Base-by-base conservation (phyloP, 2,888 invertebrate species). In the Exephanes ischioxanthus region DNA sequence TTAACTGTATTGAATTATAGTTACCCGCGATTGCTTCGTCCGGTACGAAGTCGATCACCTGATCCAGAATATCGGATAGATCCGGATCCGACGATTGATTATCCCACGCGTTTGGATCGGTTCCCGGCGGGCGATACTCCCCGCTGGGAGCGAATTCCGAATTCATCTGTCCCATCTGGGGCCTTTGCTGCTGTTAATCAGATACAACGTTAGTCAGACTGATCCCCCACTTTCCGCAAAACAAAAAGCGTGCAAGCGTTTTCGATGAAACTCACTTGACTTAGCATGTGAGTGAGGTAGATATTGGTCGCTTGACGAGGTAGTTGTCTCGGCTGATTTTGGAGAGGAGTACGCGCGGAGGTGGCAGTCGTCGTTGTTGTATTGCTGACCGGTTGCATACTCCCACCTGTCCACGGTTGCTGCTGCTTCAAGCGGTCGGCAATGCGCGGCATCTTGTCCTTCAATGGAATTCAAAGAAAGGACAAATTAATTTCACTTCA, bases 11-110 rank as follows among this genome's bases (percentile, higher is more conserved):
- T n/a, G 11, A 51, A 66, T 26, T 26, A 68, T 79, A 80, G 63
- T 83, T 91, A 93, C 93, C 92, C 87, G 92, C 91, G 63, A 93
- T 93, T 85, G 95, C 95, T 63, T 95, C 95, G 89, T 97, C 97
- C 84, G 97, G 96, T 93, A 97, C 96, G 91, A 97, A 96, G 87
- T 98, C 97, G 92, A 98, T 97, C 85, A 98, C 97, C 93, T 97
- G 97, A 94, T 98, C 98, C 89, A 98, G 94, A 89, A 98, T 96
- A 91, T 97, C 97, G 3, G 98, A 97, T 75, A 98, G 95, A 85
- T 97, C 95, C 73, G 96, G 96, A 94, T 97, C 97, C 79, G 95
- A 94, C 89, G 91, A 94, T 91, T 93, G 94, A 91, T 94, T 94
- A 90, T 91, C 94, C 90, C 93, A 95, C 95, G 95, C 94, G 61